Percentiles rank a stretch among this genome's conserved stretches.
These are phyloP conservation scores for Epinephelus cyanopodus DNA, from an alignment of 2,113 vertebrate species.

Conservation along the genomic window DNA sequence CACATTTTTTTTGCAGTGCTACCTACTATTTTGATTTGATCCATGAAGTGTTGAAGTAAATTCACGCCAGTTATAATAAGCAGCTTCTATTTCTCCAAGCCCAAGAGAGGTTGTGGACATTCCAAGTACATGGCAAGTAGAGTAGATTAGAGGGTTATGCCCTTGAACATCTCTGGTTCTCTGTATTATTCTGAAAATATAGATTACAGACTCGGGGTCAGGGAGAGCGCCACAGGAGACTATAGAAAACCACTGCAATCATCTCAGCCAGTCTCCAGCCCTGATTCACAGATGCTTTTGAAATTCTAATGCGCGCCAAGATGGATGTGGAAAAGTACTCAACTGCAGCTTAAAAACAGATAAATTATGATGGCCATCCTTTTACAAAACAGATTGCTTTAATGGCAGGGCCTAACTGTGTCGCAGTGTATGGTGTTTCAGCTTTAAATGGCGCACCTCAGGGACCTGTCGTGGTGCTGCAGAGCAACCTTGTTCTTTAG, in stretches of 20 bases:
- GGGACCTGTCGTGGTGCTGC: slow-evolving; percentile 52
- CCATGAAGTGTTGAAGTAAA: background rate
- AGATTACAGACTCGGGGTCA: slow-evolving; percentile 75
- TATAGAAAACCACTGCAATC: slow-evolving; percentile 77
- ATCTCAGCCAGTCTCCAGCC: slow-evolving; percentile 63
- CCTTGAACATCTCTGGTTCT: slow-evolving; percentile 76
- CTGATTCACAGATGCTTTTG: slow-evolving; percentile 65
- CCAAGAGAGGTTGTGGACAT: slow-evolving; percentile 56
- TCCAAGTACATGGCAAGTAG: slow-evolving; percentile 65
- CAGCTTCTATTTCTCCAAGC: slow-evolving; percentile 50
- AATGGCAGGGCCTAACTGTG: slow-evolving; percentile 54
- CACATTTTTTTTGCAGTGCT: background rate
- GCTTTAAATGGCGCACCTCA: slow-evolving; percentile 59
- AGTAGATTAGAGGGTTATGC: slow-evolving; percentile 82
- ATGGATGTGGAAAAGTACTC: slow-evolving; percentile 74
- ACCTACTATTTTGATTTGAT: slow-evolving; percentile 1
- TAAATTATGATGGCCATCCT: slow-evolving; percentile 55
- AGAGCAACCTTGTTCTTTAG: slow-evolving; percentile 56
- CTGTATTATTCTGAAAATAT: slow-evolving; percentile 81
- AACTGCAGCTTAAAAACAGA: slow-evolving; percentile 73
- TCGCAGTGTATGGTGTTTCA: slow-evolving; percentile 27
- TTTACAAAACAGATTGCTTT: slow-evolving; percentile 71
- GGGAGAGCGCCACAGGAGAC: slow-evolving; percentile 68
- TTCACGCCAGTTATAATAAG: background rate
- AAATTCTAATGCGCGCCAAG: slow-evolving; percentile 75